Conservation (phyloP, 2,888 invertebrate genomes). For the Tinea trinotella region DNA sequence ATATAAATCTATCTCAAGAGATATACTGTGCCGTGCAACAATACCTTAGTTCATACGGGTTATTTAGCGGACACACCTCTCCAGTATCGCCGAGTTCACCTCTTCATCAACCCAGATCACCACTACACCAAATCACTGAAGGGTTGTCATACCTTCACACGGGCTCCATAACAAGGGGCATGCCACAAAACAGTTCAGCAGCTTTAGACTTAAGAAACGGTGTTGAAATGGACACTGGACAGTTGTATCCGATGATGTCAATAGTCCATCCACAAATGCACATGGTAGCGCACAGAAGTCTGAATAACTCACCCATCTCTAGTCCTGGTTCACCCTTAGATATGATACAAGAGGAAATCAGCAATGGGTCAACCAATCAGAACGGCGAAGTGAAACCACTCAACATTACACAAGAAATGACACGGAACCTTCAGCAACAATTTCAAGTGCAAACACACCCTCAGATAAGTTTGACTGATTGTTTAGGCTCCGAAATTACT, state of each 20-base stretch:
- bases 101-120: constrained; percentile 43
- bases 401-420: constrained; percentile 34
- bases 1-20: constrained; percentile 46
- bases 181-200: constrained; percentile 73
- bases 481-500: constrained; percentile 87
- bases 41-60: constrained; percentile 40
- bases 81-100: constrained; percentile 30
- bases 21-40: constrained; percentile 40
- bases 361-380: constrained; percentile 52
- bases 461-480: constrained; percentile 94
- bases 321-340: constrained; percentile 79
- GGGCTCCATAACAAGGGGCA: constrained; percentile 82
- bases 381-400: constrained; percentile 28
- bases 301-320: constrained; percentile 75
- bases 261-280: constrained; percentile 56
- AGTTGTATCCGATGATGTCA: constrained; percentile 50
- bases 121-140: constrained; percentile 76
- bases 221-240: constrained; percentile 68
- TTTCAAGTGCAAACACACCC: constrained; percentile 72
- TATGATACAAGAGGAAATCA: constrained; percentile 81
- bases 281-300: constrained; percentile 63
- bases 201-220: constrained; percentile 68
- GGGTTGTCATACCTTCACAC: constrained; percentile 84
- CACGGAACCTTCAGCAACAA: constrained; percentile 37
- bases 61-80: constrained; percentile 38